Percentiles rank a stretch among this genome's conserved stretches.
phyloP scores from a whole-genome alignment of 1,140 invertebrate genomes.

The Cotesia glomerata region DNA sequence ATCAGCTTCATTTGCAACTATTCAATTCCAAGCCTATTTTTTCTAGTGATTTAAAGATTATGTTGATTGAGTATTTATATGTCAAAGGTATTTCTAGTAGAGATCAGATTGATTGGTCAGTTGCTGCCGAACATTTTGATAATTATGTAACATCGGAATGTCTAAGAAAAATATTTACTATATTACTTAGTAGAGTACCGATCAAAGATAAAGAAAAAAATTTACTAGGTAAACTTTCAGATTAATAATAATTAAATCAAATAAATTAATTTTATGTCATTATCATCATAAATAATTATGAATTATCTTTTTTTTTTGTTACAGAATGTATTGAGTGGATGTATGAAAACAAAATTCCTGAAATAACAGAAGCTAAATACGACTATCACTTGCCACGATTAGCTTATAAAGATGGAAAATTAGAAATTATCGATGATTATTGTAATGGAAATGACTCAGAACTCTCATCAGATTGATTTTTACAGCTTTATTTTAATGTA shows the following conservation, averaged over 20 bases:
- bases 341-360: slow-evolving; percentile 36
- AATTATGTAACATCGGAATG: slow-evolving; percentile 40
- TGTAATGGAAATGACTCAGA: background rate
- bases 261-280: too few relatives aligned
- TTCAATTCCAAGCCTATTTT: slow-evolving; percentile 45
- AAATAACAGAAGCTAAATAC: slow-evolving; percentile 12
- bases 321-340: slow-evolving; percentile 41
- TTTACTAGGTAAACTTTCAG: slow-evolving; percentile 31
- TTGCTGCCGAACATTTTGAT: slow-evolving; percentile 43
- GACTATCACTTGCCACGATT: slow-evolving; percentile 46
- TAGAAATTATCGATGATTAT: slow-evolving; percentile 30
- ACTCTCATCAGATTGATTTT: slow-evolving; percentile 6
- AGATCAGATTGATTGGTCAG: slow-evolving; percentile 42
- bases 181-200: slow-evolving; percentile 18
- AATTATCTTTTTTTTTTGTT: slow-evolving; percentile 15
- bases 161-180: slow-evolving; percentile 36
- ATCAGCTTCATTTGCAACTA: slow-evolving; percentile 51
- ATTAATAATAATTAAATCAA: background rate
- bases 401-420: slow-evolving; percentile 32
- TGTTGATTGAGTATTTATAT: slow-evolving; percentile 52
- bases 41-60: slow-evolving; percentile 50
- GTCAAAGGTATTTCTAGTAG: slow-evolving; percentile 34
- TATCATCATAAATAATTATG: too few relatives aligned
- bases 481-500: background rate
- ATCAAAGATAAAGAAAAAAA: background rate